These are phyloP conservation scores for Galerucella pusilla DNA, from an alignment of 2,888 invertebrate species.

Conservation along the genomic window DNA sequence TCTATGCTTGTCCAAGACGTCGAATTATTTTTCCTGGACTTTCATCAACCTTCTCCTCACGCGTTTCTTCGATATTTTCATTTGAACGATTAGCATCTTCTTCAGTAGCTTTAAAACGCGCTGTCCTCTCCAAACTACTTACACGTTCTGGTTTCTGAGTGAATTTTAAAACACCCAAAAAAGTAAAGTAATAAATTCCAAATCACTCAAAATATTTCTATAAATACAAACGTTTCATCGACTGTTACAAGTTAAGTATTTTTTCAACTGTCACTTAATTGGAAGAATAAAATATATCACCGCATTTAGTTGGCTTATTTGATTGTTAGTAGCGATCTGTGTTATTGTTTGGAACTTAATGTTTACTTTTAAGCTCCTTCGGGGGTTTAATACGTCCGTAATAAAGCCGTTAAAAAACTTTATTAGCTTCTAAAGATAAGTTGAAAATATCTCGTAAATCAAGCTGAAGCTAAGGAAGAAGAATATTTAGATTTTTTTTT, in stretches of 20 bases:
- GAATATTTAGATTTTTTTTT: slow-evolving; percentile 30
- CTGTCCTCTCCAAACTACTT: too few relatives aligned
- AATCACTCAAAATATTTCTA: neutral
- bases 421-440: slow-evolving; percentile 38
- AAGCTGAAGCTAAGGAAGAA: slow-evolving; percentile 17
- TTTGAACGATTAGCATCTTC: too few relatives aligned
- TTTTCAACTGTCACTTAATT: slow-evolving; percentile 42
- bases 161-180: too few relatives aligned
- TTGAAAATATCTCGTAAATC: slow-evolving; percentile 44
- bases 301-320: slow-evolving; percentile 41
- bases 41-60: too few relatives aligned
- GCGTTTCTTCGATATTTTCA: too few relatives aligned
- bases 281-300: slow-evolving; percentile 37
- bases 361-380: slow-evolving; percentile 45
- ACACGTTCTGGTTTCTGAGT: too few relatives aligned
- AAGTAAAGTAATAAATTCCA: neutral
- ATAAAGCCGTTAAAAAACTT: slow-evolving; percentile 47
- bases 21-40: too few relatives aligned
- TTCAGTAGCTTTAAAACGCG: too few relatives aligned
- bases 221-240: slow-evolving; percentile 6
- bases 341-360: slow-evolving; percentile 46
- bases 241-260: slow-evolving; percentile 36
- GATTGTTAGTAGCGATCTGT: slow-evolving; percentile 40
- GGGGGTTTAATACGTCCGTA: slow-evolving; percentile 45
- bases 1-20: too few relatives aligned